A percentile compares a stretch with the other conserved stretches of the same genome.
Evolutionary conservation across 2,113 vertebrate genomes (phyloP).

Genomic region (Grammomys surdaster): DNA sequence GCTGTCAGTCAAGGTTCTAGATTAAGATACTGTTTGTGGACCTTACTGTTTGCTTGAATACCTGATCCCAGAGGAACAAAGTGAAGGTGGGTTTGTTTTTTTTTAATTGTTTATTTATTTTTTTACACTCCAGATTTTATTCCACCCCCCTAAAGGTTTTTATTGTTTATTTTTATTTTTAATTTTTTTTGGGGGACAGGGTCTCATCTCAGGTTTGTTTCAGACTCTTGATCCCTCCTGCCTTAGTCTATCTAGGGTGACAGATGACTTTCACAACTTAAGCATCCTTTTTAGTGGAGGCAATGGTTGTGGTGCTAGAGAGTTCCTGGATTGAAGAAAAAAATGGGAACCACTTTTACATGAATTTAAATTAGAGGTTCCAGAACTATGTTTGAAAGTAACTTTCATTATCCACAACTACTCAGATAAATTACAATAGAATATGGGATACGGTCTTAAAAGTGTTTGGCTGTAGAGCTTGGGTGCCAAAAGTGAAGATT

Average conservation of each 20-base stretch:
- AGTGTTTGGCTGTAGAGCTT: neutral
- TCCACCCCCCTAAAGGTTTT: no score
- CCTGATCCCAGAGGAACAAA: neutral
- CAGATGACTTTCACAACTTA: neutral
- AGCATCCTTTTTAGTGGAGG: neutral
- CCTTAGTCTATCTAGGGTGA: neutral
- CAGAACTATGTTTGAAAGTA: constrained; percentile 15
- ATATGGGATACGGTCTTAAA: neutral
- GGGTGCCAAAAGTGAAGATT: neutral
- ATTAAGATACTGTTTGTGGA: neutral
- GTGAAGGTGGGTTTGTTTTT: neutral
- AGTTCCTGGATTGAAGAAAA: neutral
- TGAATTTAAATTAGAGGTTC: constrained; percentile 11
- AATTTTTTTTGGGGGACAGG: neutral
- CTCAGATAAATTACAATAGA: neutral
- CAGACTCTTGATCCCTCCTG: neutral
- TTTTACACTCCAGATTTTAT: no score
- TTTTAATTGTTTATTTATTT: neutral
- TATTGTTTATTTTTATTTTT: neutral
- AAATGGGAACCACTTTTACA: neutral
- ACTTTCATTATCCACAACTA: neutral
- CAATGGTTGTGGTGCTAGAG: neutral
- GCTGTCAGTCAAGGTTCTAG: neutral
- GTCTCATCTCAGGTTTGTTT: neutral
- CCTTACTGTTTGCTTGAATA: neutral